phyloP scores from a whole-genome alignment of 1,140 invertebrate genomes.

The Philaenus spumarius region DNA sequence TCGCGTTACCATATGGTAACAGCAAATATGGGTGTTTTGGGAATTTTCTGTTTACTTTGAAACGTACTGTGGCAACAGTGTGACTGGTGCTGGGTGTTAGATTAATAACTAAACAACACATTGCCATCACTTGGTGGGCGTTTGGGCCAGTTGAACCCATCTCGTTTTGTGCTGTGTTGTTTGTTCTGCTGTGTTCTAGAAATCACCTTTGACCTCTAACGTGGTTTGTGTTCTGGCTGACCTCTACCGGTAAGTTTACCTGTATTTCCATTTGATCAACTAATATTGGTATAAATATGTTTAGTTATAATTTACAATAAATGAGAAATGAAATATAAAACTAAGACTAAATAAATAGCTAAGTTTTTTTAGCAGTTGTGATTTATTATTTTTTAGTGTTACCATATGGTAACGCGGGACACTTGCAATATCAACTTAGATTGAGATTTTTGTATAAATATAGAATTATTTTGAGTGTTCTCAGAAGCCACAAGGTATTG shows the following conservation, averaged over 20 bases:
- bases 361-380: background rate
- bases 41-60: no score
- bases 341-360: background rate
- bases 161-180: no score
- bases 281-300: background rate
- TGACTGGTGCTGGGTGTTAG: no score
- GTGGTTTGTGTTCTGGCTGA: conserved; percentile 8
- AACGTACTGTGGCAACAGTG: no score
- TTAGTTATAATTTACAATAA: background rate
- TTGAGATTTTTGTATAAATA: background rate
- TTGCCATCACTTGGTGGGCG: no score
- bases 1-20: no score
- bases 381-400: background rate
- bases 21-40: no score
- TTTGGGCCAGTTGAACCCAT: no score
- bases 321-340: background rate
- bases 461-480: background rate
- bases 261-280: background rate
- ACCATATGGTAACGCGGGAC: conserved; percentile 10
- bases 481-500: no score
- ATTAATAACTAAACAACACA: no score
- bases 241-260: background rate
- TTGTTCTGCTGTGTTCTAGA: background rate
- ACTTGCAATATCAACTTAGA: conserved; percentile 8
- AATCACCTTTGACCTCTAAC: background rate